Base-by-base conservation (phyloP, 2,113 vertebrate species). In the Stictonetta naevosa region DNA sequence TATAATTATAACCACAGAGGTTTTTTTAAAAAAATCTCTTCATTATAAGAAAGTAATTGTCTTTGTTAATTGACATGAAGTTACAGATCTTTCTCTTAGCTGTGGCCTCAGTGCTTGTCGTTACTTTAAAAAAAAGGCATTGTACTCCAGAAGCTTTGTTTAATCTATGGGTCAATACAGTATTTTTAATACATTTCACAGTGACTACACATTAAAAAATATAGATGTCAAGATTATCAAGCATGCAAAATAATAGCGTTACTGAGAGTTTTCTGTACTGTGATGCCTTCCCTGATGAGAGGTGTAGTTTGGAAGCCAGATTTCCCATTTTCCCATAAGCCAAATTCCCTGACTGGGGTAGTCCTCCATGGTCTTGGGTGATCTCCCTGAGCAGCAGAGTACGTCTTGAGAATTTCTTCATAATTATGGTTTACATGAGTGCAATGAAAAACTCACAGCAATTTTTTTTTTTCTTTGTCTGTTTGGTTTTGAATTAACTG, bases 251-350 rank as follows among this genome's bases (percentile, higher is more conserved):
- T n/a, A 69, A 31, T 5, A 52, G 6, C 17, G 6, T 46, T 56
- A 15, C 53, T 64, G 28, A 26, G 62, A 46, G 34, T 1, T 55
- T 42, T 50, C 69, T 60, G 36, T 15, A 13, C 34, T 42, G 42
- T 20, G 58, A 11, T 23, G 36, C 21, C 63, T 48, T 23, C 22
- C 25, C n/a, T 76, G 63, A 21, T 23, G 29, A 46, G 10, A 52
- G 28, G 13, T 23, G 34, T 10, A 3, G 31, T 56, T 40, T 48
- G 44, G 42, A 82, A 58, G 26, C 23, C 62, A 48, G 44, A 64
- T 36, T 46, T 19, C 1, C 0, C 1, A 0, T 64, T 90, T 58
- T 76, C 13, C 53, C 59, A 5, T 4, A 31, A 50, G 12, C 15
- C 34, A 29, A 31, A 18, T 48, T 77, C 20, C 44, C 20, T 62